These are phyloP conservation scores for Crossocerus cetratus DNA, from an alignment of 2,888 invertebrate genomes.

Conservation along the genomic window DNA sequence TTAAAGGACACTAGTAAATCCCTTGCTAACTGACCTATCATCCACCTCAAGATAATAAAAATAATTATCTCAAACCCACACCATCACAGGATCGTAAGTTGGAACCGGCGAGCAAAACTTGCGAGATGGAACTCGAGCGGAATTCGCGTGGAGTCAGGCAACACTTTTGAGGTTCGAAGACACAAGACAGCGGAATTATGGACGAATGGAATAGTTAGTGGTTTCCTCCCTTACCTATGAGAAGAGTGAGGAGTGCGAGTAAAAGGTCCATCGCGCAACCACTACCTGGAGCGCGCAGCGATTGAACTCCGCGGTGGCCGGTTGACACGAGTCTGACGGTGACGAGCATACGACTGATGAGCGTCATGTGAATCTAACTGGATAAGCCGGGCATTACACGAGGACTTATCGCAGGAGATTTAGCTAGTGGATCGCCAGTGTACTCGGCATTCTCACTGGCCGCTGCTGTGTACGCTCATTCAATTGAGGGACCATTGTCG, in stretches of 20 bases:
- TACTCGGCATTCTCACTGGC: constrained; percentile 16
- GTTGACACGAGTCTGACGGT: constrained; percentile 52
- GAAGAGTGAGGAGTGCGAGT: constrained; percentile 8
- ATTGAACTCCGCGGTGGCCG: constrained; percentile 25
- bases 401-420: constrained; percentile 58
- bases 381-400: constrained; percentile 62
- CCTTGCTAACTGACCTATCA: too few species aligned
- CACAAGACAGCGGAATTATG: too few species aligned
- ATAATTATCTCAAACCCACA: too few species aligned
- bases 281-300: constrained; percentile 26
- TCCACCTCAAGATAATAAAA: too few species aligned
- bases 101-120: too few species aligned
- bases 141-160: too few species aligned
- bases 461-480: not conserved
- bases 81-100: too few species aligned
- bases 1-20: too few species aligned
- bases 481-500: constrained; percentile 13
- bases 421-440: constrained; percentile 43
- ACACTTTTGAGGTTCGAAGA: too few species aligned
- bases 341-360: constrained; percentile 56
- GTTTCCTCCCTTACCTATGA: constrained; percentile 34
- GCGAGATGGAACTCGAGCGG: too few species aligned
- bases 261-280: constrained; percentile 30
- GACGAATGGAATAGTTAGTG: too few species aligned
- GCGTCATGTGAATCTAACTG: constrained; percentile 56